Base-by-base conservation (phyloP, 64 coral and sea anemone species). In the Acropora yongei region DNA sequence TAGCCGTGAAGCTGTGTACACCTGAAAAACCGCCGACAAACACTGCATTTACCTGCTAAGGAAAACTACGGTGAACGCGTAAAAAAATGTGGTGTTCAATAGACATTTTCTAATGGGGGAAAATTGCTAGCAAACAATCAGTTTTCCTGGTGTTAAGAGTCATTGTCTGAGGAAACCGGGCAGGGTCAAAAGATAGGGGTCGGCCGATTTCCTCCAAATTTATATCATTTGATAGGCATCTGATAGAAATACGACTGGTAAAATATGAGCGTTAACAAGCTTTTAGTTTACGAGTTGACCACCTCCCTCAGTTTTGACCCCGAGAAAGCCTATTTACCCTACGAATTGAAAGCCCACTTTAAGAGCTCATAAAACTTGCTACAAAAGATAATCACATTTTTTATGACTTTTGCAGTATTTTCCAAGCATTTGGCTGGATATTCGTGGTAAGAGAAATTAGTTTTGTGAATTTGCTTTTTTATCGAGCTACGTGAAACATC, bases 161-260 rank as follows among this genome's bases (percentile, higher is more conserved):
- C 69, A 72, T 72, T 72, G 69, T 30, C 69, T 72, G 69, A 72
- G 69, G 49, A 53, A 79, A 81, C 79, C 16, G 79, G 45, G 79
- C 49, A 81, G 79, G 79, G 79, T 46, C 79, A 41, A 81, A 58
- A 51, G 79, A 81, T 81, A 14, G 79, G 79, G 46, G 48, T 81
- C 14, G 79, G 79, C 79, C 79, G 79, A 81, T 81, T 81, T 81
- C 47, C 79, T 81, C 49, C 79, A 81, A 81, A 81, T 81, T 81
- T 6, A 46, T 57, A 81, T 50, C 79, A 81, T 81, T 79, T 79
- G 43, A 48, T 79, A 79, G 77, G 30, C 77, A 79, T 79, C 79
- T 19, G 79, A 49, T 81, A 81, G 79, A 81, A 81, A 53, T 81
- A 81, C 1, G 51, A 81, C 79, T 57, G 79, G 79, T 13, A 46